Conservation (phyloP, 2,113 vertebrate species). For the Lathamus discolor region DNA sequence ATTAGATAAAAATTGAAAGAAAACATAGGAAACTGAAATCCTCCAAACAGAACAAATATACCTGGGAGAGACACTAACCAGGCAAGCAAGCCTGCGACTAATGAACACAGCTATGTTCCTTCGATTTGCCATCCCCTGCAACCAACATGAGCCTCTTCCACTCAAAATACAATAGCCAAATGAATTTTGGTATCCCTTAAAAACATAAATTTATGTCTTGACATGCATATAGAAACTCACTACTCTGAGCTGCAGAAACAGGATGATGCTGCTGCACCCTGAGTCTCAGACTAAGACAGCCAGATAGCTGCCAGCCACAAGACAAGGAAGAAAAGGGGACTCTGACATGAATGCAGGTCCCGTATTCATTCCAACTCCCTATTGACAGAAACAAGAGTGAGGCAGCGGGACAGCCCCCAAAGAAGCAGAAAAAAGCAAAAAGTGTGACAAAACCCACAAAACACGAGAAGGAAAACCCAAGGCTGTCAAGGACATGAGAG, state of each 20-base stretch:
- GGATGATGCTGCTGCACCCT: fast-evolving
- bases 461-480: neutral
- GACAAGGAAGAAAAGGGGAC: neutral
- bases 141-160: neutral
- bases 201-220: neutral
- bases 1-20: neutral
- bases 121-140: neutral
- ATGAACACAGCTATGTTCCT: fast-evolving
- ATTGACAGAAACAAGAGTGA: neutral
- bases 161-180: neutral
- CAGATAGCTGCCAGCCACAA: neutral
- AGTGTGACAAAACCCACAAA: neutral
- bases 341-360: neutral
- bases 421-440: neutral
- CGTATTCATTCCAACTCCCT: neutral
- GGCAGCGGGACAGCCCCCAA: neutral
- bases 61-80: neutral
- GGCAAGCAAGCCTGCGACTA: neutral
- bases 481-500: neutral
- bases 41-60: neutral
- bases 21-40: neutral
- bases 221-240: neutral
- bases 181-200: neutral
- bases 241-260: neutral
- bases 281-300: neutral